A percentile compares a stretch with the other conserved stretches of the same genome.
phyloP scores from a whole-genome alignment of 2,888 invertebrate species.

The Lithophane semibrunnea region DNA sequence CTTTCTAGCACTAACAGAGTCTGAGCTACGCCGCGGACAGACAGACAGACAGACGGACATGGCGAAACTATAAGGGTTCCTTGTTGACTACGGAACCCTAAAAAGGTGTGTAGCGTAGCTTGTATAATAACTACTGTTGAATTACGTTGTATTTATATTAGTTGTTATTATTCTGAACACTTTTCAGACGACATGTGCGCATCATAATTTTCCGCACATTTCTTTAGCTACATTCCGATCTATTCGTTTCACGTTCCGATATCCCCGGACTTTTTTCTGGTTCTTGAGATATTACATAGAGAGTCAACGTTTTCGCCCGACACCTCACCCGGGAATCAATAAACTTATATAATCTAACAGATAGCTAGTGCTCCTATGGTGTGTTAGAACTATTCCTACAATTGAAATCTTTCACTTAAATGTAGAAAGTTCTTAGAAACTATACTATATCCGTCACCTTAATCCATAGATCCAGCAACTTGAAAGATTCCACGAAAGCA shows the following conservation, averaged over 20 bases:
- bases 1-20: too few relatives aligned
- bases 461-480: background rate
- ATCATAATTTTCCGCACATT: constrained; percentile 46
- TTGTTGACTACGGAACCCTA: too few relatives aligned
- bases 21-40: too few relatives aligned
- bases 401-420: background rate
- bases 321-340: constrained; percentile 15
- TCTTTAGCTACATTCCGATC: constrained; percentile 35
- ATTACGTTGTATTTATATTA: constrained; percentile 12
- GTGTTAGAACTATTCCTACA: background rate
- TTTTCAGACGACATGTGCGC: constrained; percentile 49
- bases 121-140: background rate
- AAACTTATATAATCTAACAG: constrained; percentile 4
- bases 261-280: constrained; percentile 7
- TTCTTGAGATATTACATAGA: constrained; percentile 3
- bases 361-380: background rate
- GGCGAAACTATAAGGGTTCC: too few relatives aligned
- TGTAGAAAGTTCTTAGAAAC: constrained; percentile 8
- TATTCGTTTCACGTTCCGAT: background rate
- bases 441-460: background rate
- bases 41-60: too few relatives aligned
- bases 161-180: constrained; percentile 19
- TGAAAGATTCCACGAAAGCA: background rate
- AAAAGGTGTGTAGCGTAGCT: background rate
- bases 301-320: background rate